A percentile compares a stretch with the other conserved stretches of the same genome.
Conservation (phyloP, 2,888 invertebrate genomes). For the Stenchaetothrips biformis region DNA sequence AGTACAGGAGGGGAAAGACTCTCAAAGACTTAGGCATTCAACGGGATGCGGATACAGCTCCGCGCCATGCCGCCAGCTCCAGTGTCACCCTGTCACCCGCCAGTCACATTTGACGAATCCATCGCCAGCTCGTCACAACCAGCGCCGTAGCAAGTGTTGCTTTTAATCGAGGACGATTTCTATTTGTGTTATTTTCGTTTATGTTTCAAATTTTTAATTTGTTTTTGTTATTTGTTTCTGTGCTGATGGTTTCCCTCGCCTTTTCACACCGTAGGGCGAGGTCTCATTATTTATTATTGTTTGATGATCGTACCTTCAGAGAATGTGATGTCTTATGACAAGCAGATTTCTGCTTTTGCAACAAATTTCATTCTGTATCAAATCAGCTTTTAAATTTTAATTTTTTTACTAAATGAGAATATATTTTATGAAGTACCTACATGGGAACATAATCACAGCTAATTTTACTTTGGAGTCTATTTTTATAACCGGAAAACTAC, state of each 20-base stretch:
- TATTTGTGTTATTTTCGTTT: not conserved
- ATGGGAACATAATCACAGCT: slow-evolving; percentile 17
- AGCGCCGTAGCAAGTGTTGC: not conserved
- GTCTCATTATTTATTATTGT: slow-evolving; percentile 13
- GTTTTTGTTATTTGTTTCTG: not conserved
- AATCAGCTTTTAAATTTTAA: slow-evolving; percentile 4
- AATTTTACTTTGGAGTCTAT: not conserved
- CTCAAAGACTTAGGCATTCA: too few relatives aligned
- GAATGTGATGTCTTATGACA: not conserved
- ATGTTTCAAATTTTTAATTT: slow-evolving; percentile 3
- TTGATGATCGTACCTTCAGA: slow-evolving; percentile 10
- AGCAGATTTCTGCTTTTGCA: not conserved
- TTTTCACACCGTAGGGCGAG: not conserved
- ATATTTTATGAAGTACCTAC: not conserved
- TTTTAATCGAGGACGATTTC: not conserved
- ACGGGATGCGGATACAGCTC: too few relatives aligned
- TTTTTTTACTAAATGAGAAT: not conserved
- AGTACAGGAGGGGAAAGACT: not conserved
- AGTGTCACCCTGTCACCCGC: not conserved
- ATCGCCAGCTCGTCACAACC: not conserved
- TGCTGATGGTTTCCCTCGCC: not conserved
- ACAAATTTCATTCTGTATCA: not conserved
- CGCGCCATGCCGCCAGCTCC: too few relatives aligned
- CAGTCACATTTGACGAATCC: not conserved
- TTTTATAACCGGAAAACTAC: not conserved